A percentile compares a stretch with the other conserved stretches of the same genome.
phyloP scores from a whole-genome alignment of 2,797 vertebrate species.

The Sparidentex hasta region DNA sequence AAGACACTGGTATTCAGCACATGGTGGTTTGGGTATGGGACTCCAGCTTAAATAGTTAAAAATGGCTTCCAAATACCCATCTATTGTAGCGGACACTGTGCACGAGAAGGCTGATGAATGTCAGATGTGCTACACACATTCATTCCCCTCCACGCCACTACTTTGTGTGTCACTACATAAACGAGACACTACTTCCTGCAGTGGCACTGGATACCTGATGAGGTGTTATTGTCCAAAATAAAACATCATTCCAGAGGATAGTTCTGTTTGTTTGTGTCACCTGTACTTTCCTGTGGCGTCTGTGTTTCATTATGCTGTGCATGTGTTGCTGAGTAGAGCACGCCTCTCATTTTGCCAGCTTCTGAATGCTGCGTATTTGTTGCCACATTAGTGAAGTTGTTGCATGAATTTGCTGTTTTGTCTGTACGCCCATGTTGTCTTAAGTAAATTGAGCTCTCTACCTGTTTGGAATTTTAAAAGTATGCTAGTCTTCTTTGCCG shows the following conservation, averaged over 20 bases:
- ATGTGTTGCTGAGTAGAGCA: neutral
- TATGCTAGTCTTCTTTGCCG: neutral
- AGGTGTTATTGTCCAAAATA: neutral
- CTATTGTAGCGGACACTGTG: too few species aligned
- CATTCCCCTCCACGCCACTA: neutral
- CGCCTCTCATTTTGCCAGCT: neutral
- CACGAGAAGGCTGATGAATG: neutral
- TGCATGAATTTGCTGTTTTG: neutral
- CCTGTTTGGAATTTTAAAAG: neutral
- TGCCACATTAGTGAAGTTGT: neutral
- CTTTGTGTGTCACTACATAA: neutral
- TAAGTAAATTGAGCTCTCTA: neutral
- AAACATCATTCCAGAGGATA: neutral
- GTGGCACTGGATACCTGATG: neutral
- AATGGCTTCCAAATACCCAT: too few species aligned
- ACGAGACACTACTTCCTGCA: neutral
- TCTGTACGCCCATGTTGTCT: neutral
- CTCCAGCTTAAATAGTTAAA: too few species aligned
- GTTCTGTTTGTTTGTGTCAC: neutral
- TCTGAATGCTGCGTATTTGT: neutral
- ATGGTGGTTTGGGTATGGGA: too few species aligned
- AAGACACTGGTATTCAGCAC: too few species aligned
- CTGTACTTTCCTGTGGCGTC: neutral
- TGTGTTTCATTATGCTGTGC: neutral
- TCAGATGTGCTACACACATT: neutral